Evolutionary conservation across 2,888 invertebrate genomes (phyloP).

Genomic region (Serripes groenlandicus): DNA sequence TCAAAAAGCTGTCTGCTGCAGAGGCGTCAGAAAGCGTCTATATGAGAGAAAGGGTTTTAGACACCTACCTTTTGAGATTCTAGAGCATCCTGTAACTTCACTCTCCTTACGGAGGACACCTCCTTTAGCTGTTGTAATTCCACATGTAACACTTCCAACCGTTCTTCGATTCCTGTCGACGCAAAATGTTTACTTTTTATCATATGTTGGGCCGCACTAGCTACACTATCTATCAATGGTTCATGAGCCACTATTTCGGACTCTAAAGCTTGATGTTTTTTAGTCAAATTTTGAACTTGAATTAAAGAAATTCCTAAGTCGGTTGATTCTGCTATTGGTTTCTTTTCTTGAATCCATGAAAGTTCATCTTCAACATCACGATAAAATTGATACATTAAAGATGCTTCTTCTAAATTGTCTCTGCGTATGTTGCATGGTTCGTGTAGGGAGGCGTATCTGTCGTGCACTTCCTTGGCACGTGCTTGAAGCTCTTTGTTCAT

Average conservation of each 20-base stretch:
- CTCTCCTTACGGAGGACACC: constrained; percentile 87
- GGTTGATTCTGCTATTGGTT: constrained; percentile 90
- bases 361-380: constrained; percentile 97
- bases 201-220: constrained; percentile 92
- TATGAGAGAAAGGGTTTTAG: no score
- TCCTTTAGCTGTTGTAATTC: constrained; percentile 91
- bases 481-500: constrained; percentile 94
- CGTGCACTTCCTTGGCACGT: constrained; percentile 88
- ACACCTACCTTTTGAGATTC: constrained; percentile 92
- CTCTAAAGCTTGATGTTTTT: constrained; percentile 96
- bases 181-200: constrained; percentile 95
- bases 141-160: constrained; percentile 90
- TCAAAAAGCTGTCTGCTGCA: no score
- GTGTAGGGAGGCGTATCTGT: constrained; percentile 90
- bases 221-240: constrained; percentile 92
- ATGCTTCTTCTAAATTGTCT: constrained; percentile 96
- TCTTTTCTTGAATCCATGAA: constrained; percentile 95
- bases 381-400: constrained; percentile 94
- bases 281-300: constrained; percentile 95
- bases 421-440: constrained; percentile 96
- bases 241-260: constrained; percentile 95
- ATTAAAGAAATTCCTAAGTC: constrained; percentile 90
- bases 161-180: constrained; percentile 90
- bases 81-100: constrained; percentile 92
- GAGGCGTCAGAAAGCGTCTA: no score